Percentiles rank a stretch among this genome's conserved stretches.
Conservation (phyloP, 2,113 vertebrate genomes). For the Dryoscopus gambensis region DNA sequence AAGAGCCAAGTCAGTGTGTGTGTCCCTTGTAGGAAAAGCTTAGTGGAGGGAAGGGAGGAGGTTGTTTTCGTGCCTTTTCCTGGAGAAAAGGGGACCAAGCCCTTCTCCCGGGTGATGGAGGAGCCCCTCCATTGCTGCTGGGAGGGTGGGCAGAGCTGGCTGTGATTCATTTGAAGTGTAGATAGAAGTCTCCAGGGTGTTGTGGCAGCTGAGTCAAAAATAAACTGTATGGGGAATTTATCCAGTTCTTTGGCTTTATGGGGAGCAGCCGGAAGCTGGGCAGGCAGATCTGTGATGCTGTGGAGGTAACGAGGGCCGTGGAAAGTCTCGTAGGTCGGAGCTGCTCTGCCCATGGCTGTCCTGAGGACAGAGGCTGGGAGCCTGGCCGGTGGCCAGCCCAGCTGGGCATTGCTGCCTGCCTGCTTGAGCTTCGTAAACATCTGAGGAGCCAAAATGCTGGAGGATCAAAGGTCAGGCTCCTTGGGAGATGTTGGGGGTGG, state of each 20-base stretch:
- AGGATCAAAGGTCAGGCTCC: neutral
- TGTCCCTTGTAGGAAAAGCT: neutral
- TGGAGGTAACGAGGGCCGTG: neutral
- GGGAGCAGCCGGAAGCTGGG: neutral
- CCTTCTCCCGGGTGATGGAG: neutral
- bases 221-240: neutral
- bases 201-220: neutral
- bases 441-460: neutral
- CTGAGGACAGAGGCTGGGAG: neutral
- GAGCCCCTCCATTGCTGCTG: neutral
- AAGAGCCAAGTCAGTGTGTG: neutral
- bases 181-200: accelerated
- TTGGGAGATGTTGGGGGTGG: neutral
- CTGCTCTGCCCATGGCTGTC: neutral
- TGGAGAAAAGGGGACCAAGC: neutral
- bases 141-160: neutral
- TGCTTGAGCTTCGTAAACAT: neutral
- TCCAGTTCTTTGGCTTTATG: neutral
- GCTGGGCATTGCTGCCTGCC: neutral
- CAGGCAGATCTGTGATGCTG: neutral
- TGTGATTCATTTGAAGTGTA: neutral
- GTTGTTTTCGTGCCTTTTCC: neutral
- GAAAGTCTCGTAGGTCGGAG: neutral
- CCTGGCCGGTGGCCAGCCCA: neutral
- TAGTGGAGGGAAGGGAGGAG: too few relatives aligned